These are phyloP conservation scores for Sipha flava DNA, from an alignment of 1,140 invertebrate genomes.

Conservation along the genomic window DNA sequence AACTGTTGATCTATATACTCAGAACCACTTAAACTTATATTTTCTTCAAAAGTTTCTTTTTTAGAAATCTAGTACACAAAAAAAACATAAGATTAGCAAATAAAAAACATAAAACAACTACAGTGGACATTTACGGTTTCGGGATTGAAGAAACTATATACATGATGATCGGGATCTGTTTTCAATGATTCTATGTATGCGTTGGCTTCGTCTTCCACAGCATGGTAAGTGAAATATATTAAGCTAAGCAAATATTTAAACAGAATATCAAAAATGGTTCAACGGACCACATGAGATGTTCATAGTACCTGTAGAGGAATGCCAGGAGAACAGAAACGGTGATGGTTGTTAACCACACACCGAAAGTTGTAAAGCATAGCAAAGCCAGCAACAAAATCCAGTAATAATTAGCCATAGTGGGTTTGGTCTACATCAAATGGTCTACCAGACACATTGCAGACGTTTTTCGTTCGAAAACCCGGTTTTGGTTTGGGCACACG, in stretches of 20 bases:
- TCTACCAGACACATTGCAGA: no score
- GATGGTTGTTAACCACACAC: neutral
- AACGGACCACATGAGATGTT: neutral
- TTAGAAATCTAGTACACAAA: neutral
- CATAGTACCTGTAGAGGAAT: neutral
- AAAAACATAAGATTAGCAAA: neutral
- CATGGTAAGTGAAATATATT: neutral
- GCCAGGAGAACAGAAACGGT: neutral
- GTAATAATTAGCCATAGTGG: neutral
- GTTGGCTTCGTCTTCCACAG: neutral
- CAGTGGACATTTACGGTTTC: neutral
- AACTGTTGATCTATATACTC: constrained; percentile 59
- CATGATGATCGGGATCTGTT: neutral
- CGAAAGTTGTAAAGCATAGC: neutral
- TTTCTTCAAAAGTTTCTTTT: neutral
- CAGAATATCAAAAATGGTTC: neutral
- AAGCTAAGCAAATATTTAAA: neutral
- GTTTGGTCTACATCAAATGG: no score
- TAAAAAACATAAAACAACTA: neutral
- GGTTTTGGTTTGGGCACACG: no score
- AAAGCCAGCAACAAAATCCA: neutral
- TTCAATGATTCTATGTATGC: neutral
- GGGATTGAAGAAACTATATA: neutral
- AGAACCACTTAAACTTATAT: constrained; percentile 46
- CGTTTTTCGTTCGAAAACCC: no score